These are phyloP conservation scores for Poeciliopsis turneri DNA, from an alignment of 2,797 vertebrate species.

Conservation along the genomic window DNA sequence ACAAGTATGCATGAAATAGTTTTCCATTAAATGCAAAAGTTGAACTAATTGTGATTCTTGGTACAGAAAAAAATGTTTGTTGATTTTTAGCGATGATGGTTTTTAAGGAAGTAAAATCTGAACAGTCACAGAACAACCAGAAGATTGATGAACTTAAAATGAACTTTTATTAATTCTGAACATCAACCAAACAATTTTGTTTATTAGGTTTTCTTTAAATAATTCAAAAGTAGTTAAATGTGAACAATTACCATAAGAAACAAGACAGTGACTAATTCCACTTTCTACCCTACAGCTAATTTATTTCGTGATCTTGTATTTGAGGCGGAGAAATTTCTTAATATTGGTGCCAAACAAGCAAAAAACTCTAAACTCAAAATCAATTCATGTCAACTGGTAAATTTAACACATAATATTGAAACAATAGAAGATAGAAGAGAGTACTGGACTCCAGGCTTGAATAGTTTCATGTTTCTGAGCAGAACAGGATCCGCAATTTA, in stretches of 20 bases:
- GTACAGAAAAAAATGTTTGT: background rate
- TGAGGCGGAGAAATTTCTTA: background rate
- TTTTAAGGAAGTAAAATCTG: background rate
- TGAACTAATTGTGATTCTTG: background rate
- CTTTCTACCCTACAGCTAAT: background rate
- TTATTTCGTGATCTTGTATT: background rate
- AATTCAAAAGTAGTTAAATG: background rate
- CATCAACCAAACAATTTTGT: background rate
- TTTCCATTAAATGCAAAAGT: background rate
- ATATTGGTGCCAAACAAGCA: too few relatives aligned
- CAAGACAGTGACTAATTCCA: background rate
- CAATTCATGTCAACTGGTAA: background rate
- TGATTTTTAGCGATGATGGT: background rate
- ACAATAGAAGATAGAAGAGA: background rate
- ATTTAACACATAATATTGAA: background rate
- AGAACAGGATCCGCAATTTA: background rate
- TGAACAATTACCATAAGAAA: background rate
- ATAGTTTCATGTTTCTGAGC: background rate
- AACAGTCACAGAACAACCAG: background rate
- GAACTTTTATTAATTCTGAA: background rate
- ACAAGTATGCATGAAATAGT: background rate
- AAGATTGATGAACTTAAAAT: background rate
- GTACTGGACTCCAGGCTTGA: background rate
- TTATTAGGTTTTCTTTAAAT: background rate
- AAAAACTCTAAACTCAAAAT: too few relatives aligned